These are phyloP conservation scores for Ascidia mentula DNA, from an alignment of 23 tunicate genomes.

Conservation along the genomic window DNA sequence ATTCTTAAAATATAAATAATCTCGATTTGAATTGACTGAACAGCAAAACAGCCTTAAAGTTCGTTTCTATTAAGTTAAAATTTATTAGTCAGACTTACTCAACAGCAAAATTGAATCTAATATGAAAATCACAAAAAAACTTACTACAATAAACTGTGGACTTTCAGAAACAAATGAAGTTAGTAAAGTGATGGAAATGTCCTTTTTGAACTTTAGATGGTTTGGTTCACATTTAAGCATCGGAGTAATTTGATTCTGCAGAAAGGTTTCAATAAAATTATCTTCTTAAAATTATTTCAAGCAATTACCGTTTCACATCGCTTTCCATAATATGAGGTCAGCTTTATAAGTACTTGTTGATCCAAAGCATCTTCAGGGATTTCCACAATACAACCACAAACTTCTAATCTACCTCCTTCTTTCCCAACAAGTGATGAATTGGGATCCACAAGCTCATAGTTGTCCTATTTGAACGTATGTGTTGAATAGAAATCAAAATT, in stretches of 20 bases:
- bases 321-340: background rate
- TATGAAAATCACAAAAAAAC: too few species aligned
- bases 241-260: background rate
- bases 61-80: too few species aligned
- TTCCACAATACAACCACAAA: background rate
- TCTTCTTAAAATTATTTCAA: background rate
- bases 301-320: background rate
- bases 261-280: background rate
- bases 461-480: too few species aligned
- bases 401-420: background rate
- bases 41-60: too few species aligned
- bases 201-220: background rate
- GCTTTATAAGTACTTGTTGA: background rate
- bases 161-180: background rate
- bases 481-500: too few species aligned
- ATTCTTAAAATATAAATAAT: too few species aligned
- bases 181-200: background rate
- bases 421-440: background rate
- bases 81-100: too few species aligned
- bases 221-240: background rate
- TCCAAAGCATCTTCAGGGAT: background rate
- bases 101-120: too few species aligned
- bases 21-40: too few species aligned
- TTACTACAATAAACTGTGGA: background rate
- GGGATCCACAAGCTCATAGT: background rate